Evolutionary conservation across 2,888 invertebrate genomes (phyloP), one percentile per base, ranked within the genome.

Genomic region (Vesta saturnalis): DNA sequence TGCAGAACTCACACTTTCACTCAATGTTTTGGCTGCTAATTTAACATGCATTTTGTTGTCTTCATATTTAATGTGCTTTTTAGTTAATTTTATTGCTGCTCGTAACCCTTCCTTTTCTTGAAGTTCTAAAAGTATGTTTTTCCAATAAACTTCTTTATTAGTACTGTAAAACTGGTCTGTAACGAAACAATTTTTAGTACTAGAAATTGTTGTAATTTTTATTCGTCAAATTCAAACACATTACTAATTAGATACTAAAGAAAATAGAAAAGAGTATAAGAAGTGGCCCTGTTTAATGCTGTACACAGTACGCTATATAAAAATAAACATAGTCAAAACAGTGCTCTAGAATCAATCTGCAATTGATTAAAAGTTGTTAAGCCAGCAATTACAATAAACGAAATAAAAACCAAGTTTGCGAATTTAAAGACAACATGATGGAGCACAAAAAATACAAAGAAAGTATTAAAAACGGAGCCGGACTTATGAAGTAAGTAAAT

Each of bases 81-180:
- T 63, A 21, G 49, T 69, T n/a, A 75, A 59, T 62, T 69, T 70
- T 52, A 69, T 75, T 8, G 62, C 69, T 10, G 65, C 61, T 23
- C 64, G 47, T 19, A 71, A 35, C 5, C 67, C 67, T 52, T 64
- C 64, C 22, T 30, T 19, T 19, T 56, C 54, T 56, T 72, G 68
- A 15, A 68, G 8, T 8, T 64, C 49, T 8, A 52, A 16, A 56
- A 72, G 56, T 21, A 74, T 60, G 56, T 54, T 64, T 21, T 64
- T 52, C 67, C 72, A 72, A n/a, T 59, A 18, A 16, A 72, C 63
- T 14, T 63, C 18, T 35, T 58, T 58, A 12, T 61, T 64, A 54
- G 60, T 19, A 15, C 21, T 49, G 35, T 72, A n/a, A 30, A 30
- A 10, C 30, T 30, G 30, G 30, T 30, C 10, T 30, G 10, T 30